phyloP scores from a whole-genome alignment of 2,888 invertebrate species.

The Ischnura elegans region DNA sequence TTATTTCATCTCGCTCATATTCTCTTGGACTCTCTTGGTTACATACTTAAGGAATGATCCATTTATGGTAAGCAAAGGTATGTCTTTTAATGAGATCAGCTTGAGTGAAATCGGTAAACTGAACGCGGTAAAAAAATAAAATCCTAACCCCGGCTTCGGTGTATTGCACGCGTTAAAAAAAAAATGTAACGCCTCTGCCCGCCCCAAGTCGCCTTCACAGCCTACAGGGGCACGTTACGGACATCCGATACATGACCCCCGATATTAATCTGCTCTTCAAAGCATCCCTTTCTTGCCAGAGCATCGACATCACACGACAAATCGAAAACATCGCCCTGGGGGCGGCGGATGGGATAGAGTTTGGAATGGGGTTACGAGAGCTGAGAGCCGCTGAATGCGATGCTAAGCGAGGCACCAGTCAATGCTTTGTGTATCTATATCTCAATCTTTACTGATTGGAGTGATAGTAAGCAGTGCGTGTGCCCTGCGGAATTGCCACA shows the following conservation, averaged over 20 bases:
- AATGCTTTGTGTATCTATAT: too few relatives aligned
- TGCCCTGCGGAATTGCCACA: too few relatives aligned
- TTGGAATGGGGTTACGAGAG: not conserved
- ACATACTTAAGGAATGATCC: too few relatives aligned
- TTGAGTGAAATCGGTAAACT: too few relatives aligned
- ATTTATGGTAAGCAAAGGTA: too few relatives aligned
- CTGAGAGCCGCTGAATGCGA: too few relatives aligned
- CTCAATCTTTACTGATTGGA: too few relatives aligned
- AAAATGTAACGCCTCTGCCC: not conserved
- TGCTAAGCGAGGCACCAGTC: too few relatives aligned
- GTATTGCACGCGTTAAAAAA: not conserved
- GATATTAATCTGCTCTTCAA: not conserved
- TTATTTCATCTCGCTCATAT: too few relatives aligned
- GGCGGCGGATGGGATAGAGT: not conserved
- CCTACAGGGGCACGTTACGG: not conserved
- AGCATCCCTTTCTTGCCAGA: not conserved
- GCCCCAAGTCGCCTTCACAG: not conserved
- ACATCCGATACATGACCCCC: constrained; percentile 6
- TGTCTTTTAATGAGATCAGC: too few relatives aligned
- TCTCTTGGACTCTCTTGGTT: too few relatives aligned
- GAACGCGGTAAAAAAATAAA: not conserved
- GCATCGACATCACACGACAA: not conserved
- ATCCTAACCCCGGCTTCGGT: not conserved
- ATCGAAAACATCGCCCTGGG: not conserved
- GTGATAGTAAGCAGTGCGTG: too few relatives aligned